Evolutionary conservation across 2,888 invertebrate genomes (phyloP).

Genomic region (Tribolium freemani): DNA sequence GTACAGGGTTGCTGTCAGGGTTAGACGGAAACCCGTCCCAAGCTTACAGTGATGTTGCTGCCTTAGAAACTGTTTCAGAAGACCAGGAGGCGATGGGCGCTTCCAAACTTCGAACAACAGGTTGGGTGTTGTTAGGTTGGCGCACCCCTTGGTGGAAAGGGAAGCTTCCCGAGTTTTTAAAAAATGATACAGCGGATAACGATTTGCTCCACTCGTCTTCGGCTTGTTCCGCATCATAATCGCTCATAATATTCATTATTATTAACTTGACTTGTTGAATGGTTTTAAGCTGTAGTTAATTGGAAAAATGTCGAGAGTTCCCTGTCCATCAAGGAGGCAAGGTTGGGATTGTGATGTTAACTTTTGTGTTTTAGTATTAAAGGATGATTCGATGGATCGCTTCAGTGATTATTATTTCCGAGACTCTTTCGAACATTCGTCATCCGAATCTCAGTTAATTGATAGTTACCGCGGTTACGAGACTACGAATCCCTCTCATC

Average conservation of each 20-base stretch:
- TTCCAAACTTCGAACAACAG: slow-evolving; percentile 64
- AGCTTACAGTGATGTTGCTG: slow-evolving; percentile 66
- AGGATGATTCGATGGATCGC: slow-evolving; percentile 68
- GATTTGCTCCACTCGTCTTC: too few relatives aligned
- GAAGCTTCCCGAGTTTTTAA: too few relatives aligned
- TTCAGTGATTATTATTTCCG: slow-evolving; percentile 80
- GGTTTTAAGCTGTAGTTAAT: too few relatives aligned
- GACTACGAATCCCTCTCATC: slow-evolving; percentile 67
- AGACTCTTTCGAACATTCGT: slow-evolving; percentile 84
- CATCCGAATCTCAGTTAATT: slow-evolving; percentile 81
- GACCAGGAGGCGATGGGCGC: slow-evolving; percentile 73
- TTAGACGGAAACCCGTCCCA: slow-evolving; percentile 63
- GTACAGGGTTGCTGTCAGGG: slow-evolving; percentile 64
- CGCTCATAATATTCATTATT: too few relatives aligned
- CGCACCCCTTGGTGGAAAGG: too few relatives aligned
- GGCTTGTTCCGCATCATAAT: too few relatives aligned
- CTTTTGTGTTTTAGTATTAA: slow-evolving; percentile 58
- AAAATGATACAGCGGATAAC: too few relatives aligned
- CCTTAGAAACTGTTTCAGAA: slow-evolving; percentile 79
- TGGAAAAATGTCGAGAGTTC: too few relatives aligned
- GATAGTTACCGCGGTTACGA: slow-evolving; percentile 67
- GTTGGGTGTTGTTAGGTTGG: slow-evolving; percentile 50
- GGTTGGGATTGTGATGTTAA: background rate
- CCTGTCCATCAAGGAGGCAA: too few relatives aligned
- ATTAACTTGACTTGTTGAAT: too few relatives aligned